Percentiles rank a stretch among this genome's conserved stretches.
Evolutionary conservation across 2,888 invertebrate genomes (phyloP).

Genomic region (Metacarcinus magister): DNA sequence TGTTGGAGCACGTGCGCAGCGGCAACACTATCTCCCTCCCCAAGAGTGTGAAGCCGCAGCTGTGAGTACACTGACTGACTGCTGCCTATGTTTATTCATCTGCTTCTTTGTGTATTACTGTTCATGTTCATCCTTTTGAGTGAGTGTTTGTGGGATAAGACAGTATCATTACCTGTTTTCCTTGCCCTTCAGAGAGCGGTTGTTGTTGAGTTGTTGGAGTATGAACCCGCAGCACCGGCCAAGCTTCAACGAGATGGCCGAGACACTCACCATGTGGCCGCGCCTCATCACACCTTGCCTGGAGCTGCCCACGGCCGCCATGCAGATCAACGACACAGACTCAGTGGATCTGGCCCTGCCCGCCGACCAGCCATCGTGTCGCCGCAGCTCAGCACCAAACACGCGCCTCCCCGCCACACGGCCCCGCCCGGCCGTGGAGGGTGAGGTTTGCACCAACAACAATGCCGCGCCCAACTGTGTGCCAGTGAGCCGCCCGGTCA

Average conservation of each 20-base stretch:
- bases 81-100: not conserved
- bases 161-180: not conserved
- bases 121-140: not conserved
- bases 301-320: slow-evolving; percentile 89
- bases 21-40: slow-evolving; percentile 91
- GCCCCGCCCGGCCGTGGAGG: slow-evolving; percentile 56
- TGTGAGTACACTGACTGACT: slow-evolving; percentile 86
- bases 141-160: no score
- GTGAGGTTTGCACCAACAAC: slow-evolving; percentile 12
- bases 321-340: slow-evolving; percentile 79
- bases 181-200: slow-evolving; percentile 87
- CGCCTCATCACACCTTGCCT: slow-evolving; percentile 91
- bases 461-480: not conserved
- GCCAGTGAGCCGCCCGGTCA: not conserved
- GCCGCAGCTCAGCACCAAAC: slow-evolving; percentile 78
- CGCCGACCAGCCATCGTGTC: slow-evolving; percentile 31
- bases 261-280: slow-evolving; percentile 90
- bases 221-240: slow-evolving; percentile 90
- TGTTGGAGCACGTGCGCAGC: slow-evolving; percentile 89
- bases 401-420: slow-evolving; percentile 58
- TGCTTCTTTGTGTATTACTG: not conserved
- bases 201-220: slow-evolving; percentile 93
- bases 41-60: slow-evolving; percentile 90
- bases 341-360: slow-evolving; percentile 70
- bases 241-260: slow-evolving; percentile 91